phyloP scores from a whole-genome alignment of 2,888 invertebrate genomes.

The Polylopha cassiicola region DNA sequence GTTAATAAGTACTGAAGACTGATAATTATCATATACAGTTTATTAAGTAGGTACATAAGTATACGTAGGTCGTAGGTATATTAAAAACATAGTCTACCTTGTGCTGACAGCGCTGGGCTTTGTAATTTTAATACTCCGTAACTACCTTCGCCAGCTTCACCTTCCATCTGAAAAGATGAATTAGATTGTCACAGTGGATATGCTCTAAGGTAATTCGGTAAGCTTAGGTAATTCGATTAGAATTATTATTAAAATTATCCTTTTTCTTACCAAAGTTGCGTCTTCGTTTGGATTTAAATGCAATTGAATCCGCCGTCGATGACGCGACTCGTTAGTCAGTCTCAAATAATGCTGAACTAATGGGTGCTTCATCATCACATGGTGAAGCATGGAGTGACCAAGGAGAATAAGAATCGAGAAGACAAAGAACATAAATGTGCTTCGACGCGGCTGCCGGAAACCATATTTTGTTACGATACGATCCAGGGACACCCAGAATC shows the following conservation, averaged over 20 bases:
- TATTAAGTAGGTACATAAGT: too few species aligned
- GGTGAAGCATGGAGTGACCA: slow-evolving; percentile 86
- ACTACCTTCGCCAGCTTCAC: slow-evolving; percentile 67
- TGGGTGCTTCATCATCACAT: slow-evolving; percentile 85
- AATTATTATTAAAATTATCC: slow-evolving; percentile 8
- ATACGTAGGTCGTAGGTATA: not conserved
- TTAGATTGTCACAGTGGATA: too few species aligned
- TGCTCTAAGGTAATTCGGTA: too few species aligned
- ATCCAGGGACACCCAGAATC: slow-evolving; percentile 90
- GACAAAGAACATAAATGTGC: slow-evolving; percentile 91
- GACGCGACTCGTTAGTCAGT: slow-evolving; percentile 83
- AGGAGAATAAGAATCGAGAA: slow-evolving; percentile 86
- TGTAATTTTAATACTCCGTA: slow-evolving; percentile 88
- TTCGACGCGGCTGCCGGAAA: slow-evolving; percentile 85
- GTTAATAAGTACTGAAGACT: too few species aligned
- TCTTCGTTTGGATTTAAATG: slow-evolving; percentile 92
- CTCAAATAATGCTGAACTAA: slow-evolving; percentile 90
- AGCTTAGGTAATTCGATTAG: not conserved
- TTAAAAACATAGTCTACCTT: slow-evolving; percentile 39
- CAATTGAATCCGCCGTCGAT: slow-evolving; percentile 85
- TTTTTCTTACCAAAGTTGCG: slow-evolving; percentile 81
- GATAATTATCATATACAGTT: too few species aligned
- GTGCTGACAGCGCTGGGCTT: slow-evolving; percentile 76
- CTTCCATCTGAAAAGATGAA: slow-evolving; percentile 57
- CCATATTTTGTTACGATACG: slow-evolving; percentile 89